Evolutionary conservation across 1,140 invertebrate species (phyloP).

Genomic region (Centruroides vittatus): DNA sequence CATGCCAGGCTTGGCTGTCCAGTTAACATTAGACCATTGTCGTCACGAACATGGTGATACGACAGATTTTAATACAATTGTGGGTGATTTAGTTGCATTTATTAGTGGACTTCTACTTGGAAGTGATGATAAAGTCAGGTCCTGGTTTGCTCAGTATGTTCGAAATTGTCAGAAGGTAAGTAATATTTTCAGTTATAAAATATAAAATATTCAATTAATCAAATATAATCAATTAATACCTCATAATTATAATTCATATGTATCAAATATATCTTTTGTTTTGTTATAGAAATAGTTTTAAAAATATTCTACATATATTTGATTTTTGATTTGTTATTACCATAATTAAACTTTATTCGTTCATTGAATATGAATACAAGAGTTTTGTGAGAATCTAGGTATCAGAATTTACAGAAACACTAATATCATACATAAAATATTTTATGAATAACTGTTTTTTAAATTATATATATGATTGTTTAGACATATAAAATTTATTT

Average conservation of each 20-base stretch:
- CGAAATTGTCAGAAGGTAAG: slow-evolving; percentile 73
- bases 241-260: neutral
- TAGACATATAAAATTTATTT: no score
- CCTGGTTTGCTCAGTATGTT: slow-evolving; percentile 85
- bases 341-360: no score
- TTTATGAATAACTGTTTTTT: no score
- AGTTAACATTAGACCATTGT: slow-evolving; percentile 46
- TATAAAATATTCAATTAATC: neutral
- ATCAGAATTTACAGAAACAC: no score
- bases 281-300: no score
- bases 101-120: slow-evolving; percentile 78
- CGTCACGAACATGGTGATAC: slow-evolving; percentile 12
- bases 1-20: slow-evolving; percentile 73
- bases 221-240: neutral
- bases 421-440: no score
- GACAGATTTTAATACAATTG: slow-evolving; percentile 19
- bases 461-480: no score
- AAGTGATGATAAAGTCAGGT: slow-evolving; percentile 71
- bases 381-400: no score
- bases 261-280: no score
- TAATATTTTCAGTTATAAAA: neutral
- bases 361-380: no score
- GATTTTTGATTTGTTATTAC: no score
- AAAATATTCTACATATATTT: no score
- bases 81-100: slow-evolving; percentile 56